Conservation (phyloP, 1,140 invertebrate species). For the Heliconius melpomene region DNA sequence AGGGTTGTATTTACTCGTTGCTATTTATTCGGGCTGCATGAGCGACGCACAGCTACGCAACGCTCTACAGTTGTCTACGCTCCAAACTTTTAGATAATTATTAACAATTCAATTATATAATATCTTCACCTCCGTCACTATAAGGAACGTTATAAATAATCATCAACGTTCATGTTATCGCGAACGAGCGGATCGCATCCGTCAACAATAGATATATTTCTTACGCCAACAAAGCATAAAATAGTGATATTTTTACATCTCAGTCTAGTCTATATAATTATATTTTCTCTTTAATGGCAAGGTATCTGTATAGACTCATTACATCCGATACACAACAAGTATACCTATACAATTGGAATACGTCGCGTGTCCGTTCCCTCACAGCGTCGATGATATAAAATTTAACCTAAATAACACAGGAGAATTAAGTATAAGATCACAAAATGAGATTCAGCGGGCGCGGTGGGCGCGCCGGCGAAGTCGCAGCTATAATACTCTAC, state of each 20-base stretch:
- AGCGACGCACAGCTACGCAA: slow-evolving; percentile 47
- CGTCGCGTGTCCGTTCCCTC: slow-evolving; percentile 74
- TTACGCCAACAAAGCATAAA: slow-evolving; percentile 80
- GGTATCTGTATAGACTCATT: slow-evolving; percentile 80
- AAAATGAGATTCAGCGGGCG: slow-evolving; percentile 80
- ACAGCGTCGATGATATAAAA: slow-evolving; percentile 81
- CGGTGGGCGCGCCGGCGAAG: slow-evolving; percentile 69
- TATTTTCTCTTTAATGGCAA: slow-evolving; percentile 77
- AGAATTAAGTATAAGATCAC: slow-evolving; percentile 82
- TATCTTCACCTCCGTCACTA: slow-evolving; percentile 61
- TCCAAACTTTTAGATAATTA: slow-evolving; percentile 52
- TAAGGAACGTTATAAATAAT: slow-evolving; percentile 60
- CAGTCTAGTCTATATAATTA: slow-evolving; percentile 81
- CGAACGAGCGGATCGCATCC: slow-evolving; percentile 59
- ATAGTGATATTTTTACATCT: slow-evolving; percentile 81
- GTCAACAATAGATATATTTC: slow-evolving; percentile 71
- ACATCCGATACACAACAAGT: slow-evolving; percentile 79
- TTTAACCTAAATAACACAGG: slow-evolving; percentile 82
- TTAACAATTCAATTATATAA: slow-evolving; percentile 70
- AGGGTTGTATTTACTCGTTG: not conserved
- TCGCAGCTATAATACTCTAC: slow-evolving; percentile 72
- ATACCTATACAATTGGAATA: slow-evolving; percentile 76
- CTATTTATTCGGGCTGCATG: slow-evolving; percentile 22
- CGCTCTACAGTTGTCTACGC: slow-evolving; percentile 52
- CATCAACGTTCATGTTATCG: slow-evolving; percentile 52